Evolutionary conservation across 2,113 vertebrate species (phyloP).

Genomic region (Lethenteron reissneri): DNA sequence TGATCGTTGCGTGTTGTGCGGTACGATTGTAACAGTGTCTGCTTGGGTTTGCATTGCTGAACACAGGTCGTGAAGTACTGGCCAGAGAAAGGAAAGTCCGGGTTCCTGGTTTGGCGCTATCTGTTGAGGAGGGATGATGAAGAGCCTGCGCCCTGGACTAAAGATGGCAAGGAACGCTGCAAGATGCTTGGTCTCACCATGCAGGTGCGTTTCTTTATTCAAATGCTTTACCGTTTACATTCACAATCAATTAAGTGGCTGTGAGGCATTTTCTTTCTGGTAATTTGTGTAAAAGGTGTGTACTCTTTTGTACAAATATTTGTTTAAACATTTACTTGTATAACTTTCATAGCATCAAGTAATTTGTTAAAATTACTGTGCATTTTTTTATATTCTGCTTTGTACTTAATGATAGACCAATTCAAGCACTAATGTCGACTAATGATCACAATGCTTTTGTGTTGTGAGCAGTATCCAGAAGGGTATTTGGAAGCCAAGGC

Average conservation of each 20-base stretch:
- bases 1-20: too few relatives aligned
- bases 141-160: constrained; percentile 76
- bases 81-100: constrained; percentile 83
- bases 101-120: constrained; percentile 85
- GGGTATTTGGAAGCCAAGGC: constrained; percentile 63
- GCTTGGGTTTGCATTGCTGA: too few relatives aligned
- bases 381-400: not conserved
- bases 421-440: not conserved
- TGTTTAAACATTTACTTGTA: not conserved
- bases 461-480: constrained; percentile 55
- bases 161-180: constrained; percentile 68
- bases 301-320: not conserved
- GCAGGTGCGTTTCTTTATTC: constrained; percentile 34
- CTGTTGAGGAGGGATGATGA: constrained; percentile 62
- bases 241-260: not conserved
- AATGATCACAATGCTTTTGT: not conserved
- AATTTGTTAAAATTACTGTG: not conserved
- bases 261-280: not conserved
- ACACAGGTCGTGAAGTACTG: constrained; percentile 72
- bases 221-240: not conserved
- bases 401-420: constrained; percentile 1
- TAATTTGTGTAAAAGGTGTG: not conserved
- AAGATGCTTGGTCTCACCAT: constrained; percentile 68
- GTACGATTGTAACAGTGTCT: too few relatives aligned
- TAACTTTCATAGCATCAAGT: not conserved